These are phyloP conservation scores for Pomatorhinus ruficollis DNA, from an alignment of 2,113 vertebrate genomes.

Conservation along the genomic window DNA sequence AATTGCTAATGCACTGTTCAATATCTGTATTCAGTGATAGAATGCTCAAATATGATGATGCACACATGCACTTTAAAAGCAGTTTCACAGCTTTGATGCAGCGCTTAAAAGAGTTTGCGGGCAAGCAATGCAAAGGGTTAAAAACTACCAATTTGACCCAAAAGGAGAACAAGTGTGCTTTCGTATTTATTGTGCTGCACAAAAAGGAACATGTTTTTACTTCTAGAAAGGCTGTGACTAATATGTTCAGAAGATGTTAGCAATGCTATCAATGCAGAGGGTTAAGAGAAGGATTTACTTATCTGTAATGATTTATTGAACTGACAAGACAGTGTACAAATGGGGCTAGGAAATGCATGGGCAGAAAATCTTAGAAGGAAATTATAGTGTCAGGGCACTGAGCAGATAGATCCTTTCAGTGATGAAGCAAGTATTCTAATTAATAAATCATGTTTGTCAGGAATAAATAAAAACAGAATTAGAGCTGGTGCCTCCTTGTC, in stretches of 20 bases:
- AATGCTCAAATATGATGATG: background rate
- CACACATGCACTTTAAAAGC: background rate
- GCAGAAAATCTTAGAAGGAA: conserved; percentile 61
- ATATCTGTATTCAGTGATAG: background rate
- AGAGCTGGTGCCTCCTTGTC: background rate
- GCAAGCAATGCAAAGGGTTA: background rate
- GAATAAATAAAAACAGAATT: conserved; percentile 42
- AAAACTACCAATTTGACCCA: background rate
- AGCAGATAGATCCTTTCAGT: conserved; percentile 44
- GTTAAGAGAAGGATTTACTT: conserved; percentile 73
- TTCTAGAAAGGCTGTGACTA: conserved; percentile 10
- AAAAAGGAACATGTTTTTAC: background rate
- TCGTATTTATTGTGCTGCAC: background rate
- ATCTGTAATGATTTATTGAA: conserved; percentile 72
- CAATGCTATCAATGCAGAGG: conserved; percentile 55
- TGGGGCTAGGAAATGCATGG: conserved; percentile 23
- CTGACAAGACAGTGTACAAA: conserved; percentile 57
- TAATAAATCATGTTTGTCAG: conserved; percentile 67
- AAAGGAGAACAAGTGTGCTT: background rate
- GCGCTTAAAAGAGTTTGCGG: background rate
- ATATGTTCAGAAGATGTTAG: conserved; percentile 49
- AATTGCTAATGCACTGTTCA: background rate
- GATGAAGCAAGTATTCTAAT: conserved; percentile 55
- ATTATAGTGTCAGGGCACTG: conserved; percentile 45
- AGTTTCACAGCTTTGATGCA: background rate